Percentiles rank a stretch among this genome's conserved stretches.
These are phyloP conservation scores for Apodemia zela DNA, from an alignment of 2,888 invertebrate genomes.

Conservation along the genomic window DNA sequence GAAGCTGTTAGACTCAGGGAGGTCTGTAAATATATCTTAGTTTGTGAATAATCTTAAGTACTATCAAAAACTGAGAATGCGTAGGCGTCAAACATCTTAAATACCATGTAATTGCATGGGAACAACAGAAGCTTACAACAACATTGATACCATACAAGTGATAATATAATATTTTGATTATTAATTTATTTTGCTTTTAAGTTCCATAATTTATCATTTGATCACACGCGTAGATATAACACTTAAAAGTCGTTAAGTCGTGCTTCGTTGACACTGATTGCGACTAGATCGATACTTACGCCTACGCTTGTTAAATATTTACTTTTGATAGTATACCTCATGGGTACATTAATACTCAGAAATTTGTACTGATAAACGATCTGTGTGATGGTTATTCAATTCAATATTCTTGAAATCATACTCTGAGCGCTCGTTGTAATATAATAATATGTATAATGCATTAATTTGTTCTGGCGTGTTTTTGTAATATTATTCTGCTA, in stretches of 20 bases:
- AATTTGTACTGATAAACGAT: conserved; percentile 9
- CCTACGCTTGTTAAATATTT: conserved; percentile 75
- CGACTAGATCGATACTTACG: conserved; percentile 47
- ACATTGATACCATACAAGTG: conserved; percentile 27
- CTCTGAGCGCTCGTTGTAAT: background rate
- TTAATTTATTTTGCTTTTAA: conserved; percentile 35
- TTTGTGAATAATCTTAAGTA: background rate
- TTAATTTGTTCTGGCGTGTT: conserved; percentile 7
- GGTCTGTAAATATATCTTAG: background rate
- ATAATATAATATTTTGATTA: conserved; percentile 30
- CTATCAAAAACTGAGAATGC: background rate
- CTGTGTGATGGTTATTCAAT: background rate
- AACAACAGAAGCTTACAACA: conserved; percentile 19
- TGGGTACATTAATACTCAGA: conserved; percentile 48
- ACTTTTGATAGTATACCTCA: conserved; percentile 51
- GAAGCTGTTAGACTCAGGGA: background rate
- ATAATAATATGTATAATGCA: conserved; percentile 1
- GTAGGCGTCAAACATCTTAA: conserved; percentile 10
- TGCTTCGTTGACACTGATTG: conserved; percentile 60
- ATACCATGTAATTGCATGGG: background rate
- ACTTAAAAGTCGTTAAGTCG: conserved; percentile 45
- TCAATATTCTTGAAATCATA: background rate
- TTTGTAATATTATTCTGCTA: background rate
- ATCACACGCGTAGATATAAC: conserved; percentile 42
- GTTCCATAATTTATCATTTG: conserved; percentile 37